These are phyloP conservation scores for Hirtodrosophila histrioides DNA, from an alignment of 2,888 invertebrate species.

Conservation along the genomic window DNA sequence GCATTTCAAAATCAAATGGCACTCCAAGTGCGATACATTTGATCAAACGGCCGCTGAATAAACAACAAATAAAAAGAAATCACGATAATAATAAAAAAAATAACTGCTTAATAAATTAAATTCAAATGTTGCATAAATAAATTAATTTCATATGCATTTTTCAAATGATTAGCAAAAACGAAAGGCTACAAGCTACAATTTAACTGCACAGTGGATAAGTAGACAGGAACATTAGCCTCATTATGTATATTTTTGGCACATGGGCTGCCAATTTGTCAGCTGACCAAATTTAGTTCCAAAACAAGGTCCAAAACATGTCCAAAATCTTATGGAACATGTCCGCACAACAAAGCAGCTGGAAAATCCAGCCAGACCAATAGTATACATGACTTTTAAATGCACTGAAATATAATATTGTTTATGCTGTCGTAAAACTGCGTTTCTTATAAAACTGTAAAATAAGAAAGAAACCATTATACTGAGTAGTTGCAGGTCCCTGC, in stretches of 20 bases:
- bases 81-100: slow-evolving; percentile 14
- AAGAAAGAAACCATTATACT: too few relatives aligned
- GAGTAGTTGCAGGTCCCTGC: not conserved
- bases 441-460: too few relatives aligned
- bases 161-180: slow-evolving; percentile 4
- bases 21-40: slow-evolving; percentile 17
- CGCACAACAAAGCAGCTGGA: slow-evolving; percentile 11
- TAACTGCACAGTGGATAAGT: slow-evolving; percentile 19
- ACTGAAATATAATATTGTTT: not conserved
- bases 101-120: not conserved
- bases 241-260: slow-evolving; percentile 28
- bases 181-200: slow-evolving; percentile 3
- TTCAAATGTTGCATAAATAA: slow-evolving; percentile 4
- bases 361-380: slow-evolving; percentile 6
- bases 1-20: slow-evolving; percentile 24
- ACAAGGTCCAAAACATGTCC: slow-evolving; percentile 21
- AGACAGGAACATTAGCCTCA: slow-evolving; percentile 27
- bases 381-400: not conserved
- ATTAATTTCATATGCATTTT: slow-evolving; percentile 11
- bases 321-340: slow-evolving; percentile 10
- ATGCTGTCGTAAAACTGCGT: too few relatives aligned
- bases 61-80: slow-evolving; percentile 24
- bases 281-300: slow-evolving; percentile 30
- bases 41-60: slow-evolving; percentile 25
- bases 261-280: slow-evolving; percentile 30